phyloP scores from a whole-genome alignment of 2,888 invertebrate genomes.

The Cepaea hortensis region DNA sequence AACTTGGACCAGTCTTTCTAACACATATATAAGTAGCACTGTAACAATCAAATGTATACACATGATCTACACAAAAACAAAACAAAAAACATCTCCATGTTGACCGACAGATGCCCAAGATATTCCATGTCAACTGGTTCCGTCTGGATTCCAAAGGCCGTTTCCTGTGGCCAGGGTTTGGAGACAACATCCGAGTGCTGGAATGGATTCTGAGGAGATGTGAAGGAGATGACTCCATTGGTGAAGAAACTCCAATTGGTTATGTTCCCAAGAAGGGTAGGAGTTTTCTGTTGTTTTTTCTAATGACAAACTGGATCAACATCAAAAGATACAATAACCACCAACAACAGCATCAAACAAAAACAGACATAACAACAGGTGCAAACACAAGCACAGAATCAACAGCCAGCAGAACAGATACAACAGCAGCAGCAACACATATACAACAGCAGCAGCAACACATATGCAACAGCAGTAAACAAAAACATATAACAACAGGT shows the following conservation, averaged over 20 bases:
- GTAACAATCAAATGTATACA: too few relatives aligned
- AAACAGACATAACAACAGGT: background rate
- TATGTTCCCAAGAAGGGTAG: conserved; percentile 74
- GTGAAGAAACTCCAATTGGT: conserved; percentile 84
- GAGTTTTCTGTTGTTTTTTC: background rate
- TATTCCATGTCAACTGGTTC: conserved; percentile 99
- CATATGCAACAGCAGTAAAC: background rate
- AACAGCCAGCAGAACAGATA: too few relatives aligned
- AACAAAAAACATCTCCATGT: background rate
- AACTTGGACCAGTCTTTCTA: too few relatives aligned
- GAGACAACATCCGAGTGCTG: conserved; percentile 93
- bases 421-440: too few relatives aligned
- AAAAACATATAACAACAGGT: background rate
- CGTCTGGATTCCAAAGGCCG: conserved; percentile 88
- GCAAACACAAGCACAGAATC: too few relatives aligned
- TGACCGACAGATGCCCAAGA: conserved; percentile 85
- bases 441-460: too few relatives aligned
- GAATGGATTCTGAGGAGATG: conserved; percentile 95
- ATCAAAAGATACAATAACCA: background rate
- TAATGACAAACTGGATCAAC: background rate
- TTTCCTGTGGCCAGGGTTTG: conserved; percentile 98
- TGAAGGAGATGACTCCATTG: conserved; percentile 64
- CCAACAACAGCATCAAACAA: background rate
- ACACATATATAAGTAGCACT: too few relatives aligned
- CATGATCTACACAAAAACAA: too few relatives aligned